Evolutionary conservation across 2,888 invertebrate genomes (phyloP).

Genomic region (Rhagonycha lutea): DNA sequence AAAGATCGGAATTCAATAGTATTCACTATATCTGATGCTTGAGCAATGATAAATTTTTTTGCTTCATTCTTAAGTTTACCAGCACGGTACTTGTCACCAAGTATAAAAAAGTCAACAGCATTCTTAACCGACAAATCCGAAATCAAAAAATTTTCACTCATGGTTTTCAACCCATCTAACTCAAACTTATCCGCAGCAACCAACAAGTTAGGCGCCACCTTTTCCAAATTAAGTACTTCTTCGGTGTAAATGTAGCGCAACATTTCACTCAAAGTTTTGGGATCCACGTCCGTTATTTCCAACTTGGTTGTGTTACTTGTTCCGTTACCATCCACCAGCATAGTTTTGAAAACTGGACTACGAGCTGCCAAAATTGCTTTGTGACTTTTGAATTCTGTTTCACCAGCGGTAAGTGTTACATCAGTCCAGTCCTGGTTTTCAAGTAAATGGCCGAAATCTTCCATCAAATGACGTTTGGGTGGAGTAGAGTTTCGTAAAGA

Average conservation of each 20-base stretch:
- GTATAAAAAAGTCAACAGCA: slow-evolving; percentile 93
- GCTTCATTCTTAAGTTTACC: slow-evolving; percentile 98
- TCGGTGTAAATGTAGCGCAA: slow-evolving; percentile 98
- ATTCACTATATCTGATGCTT: slow-evolving; percentile 56
- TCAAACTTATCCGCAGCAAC: slow-evolving; percentile 99
- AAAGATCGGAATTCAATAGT: neutral
- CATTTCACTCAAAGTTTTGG: slow-evolving; percentile 97
- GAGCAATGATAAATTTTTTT: slow-evolving; percentile 99
- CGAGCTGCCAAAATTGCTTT: slow-evolving; percentile 98
- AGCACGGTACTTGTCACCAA: slow-evolving; percentile 97
- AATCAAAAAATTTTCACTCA: slow-evolving; percentile 97
- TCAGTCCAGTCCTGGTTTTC: slow-evolving; percentile 98
- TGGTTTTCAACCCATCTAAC: slow-evolving; percentile 96
- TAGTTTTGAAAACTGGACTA: slow-evolving; percentile 98
- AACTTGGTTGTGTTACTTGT: slow-evolving; percentile 85
- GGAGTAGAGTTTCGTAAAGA: too few relatives aligned
- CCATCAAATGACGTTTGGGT: slow-evolving; percentile 89
- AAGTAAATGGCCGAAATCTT: slow-evolving; percentile 93
- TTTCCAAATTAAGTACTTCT: slow-evolving; percentile 92
- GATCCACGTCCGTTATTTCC: slow-evolving; percentile 97
- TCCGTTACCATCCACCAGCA: slow-evolving; percentile 99
- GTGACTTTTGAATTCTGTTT: slow-evolving; percentile 91
- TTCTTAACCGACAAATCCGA: slow-evolving; percentile 94
- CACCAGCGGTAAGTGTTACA: slow-evolving; percentile 91
- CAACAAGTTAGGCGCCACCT: slow-evolving; percentile 97